Conservation (phyloP, 2,113 vertebrate genomes). For the Oncorhynchus tshawytscha region DNA sequence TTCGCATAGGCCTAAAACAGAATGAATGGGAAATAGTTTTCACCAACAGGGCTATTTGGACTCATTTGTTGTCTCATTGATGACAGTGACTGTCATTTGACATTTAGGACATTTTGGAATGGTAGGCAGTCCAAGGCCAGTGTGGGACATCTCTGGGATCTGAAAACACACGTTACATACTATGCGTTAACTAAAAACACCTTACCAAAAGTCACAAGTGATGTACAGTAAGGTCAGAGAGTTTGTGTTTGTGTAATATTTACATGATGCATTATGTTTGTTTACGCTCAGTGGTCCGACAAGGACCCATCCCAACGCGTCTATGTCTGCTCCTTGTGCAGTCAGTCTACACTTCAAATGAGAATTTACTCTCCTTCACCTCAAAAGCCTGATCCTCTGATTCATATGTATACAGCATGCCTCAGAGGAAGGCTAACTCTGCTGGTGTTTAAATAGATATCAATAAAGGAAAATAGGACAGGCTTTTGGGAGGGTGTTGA, state of each 20-base stretch:
- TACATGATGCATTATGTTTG: too few species aligned
- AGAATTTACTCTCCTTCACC: slow-evolving; percentile 39
- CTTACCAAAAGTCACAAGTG: too few species aligned
- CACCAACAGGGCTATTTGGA: slow-evolving; percentile 12
- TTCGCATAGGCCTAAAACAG: slow-evolving; percentile 5
- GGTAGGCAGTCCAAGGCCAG: not conserved
- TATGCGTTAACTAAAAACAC: too few species aligned
- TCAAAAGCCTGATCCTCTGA: slow-evolving; percentile 18
- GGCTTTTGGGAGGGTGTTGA: slow-evolving; percentile 68
- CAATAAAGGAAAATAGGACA: slow-evolving; percentile 68
- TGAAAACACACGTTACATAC: too few species aligned
- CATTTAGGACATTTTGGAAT: slow-evolving; percentile 1
- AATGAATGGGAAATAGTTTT: slow-evolving; percentile 10
- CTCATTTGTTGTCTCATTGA: slow-evolving; percentile 9
- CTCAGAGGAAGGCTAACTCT: slow-evolving; percentile 47
- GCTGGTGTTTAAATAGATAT: slow-evolving; percentile 58
- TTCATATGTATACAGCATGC: slow-evolving; percentile 35
- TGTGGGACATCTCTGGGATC: not conserved
- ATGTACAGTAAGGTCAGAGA: too few species aligned
- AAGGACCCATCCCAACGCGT: too few species aligned
- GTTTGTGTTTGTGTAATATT: too few species aligned
- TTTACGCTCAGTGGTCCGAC: too few species aligned
- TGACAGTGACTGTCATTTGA: slow-evolving; percentile 17
- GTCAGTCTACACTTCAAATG: slow-evolving; percentile 30
- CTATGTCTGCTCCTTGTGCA: slow-evolving; percentile 11